A percentile compares a stretch with the other conserved stretches of the same genome.
Conservation (phyloP, 2,888 invertebrate genomes). For the Phania funesta region DNA sequence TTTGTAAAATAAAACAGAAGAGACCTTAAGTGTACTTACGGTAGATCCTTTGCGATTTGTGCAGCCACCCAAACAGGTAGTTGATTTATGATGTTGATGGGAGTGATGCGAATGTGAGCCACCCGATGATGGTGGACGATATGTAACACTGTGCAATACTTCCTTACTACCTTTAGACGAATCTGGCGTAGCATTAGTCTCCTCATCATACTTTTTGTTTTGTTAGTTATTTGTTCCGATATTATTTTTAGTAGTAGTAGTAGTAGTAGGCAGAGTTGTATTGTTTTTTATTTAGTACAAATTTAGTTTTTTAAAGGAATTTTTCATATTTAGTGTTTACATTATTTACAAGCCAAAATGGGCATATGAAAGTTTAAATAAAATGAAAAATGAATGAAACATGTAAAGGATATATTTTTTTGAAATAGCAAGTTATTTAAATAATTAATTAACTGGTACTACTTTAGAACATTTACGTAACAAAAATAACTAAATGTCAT, state of each 20-base stretch:
- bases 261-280: conserved; percentile 46
- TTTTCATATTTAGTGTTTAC: conserved; percentile 11
- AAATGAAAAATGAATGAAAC: conserved; percentile 26
- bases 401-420: neutral
- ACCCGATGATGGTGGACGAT: conserved; percentile 82
- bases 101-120: conserved; percentile 67
- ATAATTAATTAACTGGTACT: neutral
- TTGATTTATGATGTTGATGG: conserved; percentile 80
- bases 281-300: conserved; percentile 29
- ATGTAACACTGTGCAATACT: conserved; percentile 83
- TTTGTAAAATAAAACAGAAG: too few species aligned
- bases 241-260: conserved; percentile 4
- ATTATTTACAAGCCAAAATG: conserved; percentile 44
- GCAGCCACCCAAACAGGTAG: conserved; percentile 87
- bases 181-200: conserved; percentile 81
- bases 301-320: conserved; percentile 2
- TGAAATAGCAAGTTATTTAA: neutral
- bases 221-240: conserved; percentile 20
- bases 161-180: conserved; percentile 82
- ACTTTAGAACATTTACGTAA: neutral
- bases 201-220: conserved; percentile 79
- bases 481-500: conserved; percentile 15
- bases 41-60: conserved; percentile 87
- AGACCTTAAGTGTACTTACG: conserved; percentile 84
- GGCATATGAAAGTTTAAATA: conserved; percentile 36